These are phyloP conservation scores for Eupleurogrammus muticus DNA, from an alignment of 2,797 vertebrate species.

Conservation along the genomic window DNA sequence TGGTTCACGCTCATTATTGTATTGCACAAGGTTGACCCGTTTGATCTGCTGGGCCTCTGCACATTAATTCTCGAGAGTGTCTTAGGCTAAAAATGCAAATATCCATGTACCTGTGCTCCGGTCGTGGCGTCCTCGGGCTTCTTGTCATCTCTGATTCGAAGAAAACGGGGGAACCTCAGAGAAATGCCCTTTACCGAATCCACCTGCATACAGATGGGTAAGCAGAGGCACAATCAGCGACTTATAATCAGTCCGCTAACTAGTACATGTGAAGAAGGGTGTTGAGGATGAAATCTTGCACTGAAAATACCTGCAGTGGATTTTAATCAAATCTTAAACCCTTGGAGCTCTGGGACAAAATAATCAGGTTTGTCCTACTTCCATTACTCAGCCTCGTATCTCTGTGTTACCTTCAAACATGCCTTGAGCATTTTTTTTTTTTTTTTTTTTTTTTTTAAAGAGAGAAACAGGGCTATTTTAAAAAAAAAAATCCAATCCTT, in stretches of 20 bases:
- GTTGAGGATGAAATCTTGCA: neutral
- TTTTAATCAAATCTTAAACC: neutral
- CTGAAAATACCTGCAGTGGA: neutral
- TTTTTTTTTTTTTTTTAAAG: no score
- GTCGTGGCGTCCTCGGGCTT: constrained; percentile 90
- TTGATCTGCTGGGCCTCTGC: constrained; percentile 4
- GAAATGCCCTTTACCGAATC: constrained; percentile 94
- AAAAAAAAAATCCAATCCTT: neutral
- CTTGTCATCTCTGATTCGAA: constrained; percentile 90
- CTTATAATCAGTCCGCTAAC: neutral
- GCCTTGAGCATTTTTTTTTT: constrained; percentile 1
- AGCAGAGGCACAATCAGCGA: neutral
- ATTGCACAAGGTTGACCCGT: neutral
- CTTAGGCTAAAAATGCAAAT: neutral
- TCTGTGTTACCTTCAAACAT: constrained; percentile 6
- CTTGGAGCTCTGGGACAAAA: constrained; percentile 16
- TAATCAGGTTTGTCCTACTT: constrained; percentile 4
- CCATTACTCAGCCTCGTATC: neutral
- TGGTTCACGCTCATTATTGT: neutral
- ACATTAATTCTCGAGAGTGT: neutral
- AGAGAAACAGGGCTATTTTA: neutral
- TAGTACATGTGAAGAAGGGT: neutral
- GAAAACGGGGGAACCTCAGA: constrained; percentile 91
- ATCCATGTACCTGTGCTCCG: constrained; percentile 84
- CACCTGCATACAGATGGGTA: constrained; percentile 77